A percentile compares a stretch with the other conserved stretches of the same genome.
Evolutionary conservation across 2,113 vertebrate species (phyloP).

Genomic region (Strix uralensis): DNA sequence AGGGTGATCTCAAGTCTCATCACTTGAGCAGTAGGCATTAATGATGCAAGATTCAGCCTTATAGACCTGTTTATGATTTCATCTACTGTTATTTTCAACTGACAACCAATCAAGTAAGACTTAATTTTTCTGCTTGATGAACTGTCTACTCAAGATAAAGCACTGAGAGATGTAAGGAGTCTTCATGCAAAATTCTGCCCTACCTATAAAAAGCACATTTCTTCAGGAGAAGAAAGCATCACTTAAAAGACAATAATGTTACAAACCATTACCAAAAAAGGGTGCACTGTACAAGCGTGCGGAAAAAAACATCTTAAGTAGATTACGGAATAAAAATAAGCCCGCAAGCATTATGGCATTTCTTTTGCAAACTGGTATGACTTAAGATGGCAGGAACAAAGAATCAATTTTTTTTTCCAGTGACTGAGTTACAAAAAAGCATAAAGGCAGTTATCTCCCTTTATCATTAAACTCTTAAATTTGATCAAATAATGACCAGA

Average conservation of each 20-base stretch:
- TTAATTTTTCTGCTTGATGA: not conserved
- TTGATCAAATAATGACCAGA: not conserved
- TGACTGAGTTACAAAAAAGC: not conserved
- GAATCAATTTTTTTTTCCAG: not conserved
- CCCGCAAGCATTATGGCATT: not conserved
- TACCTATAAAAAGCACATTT: not conserved
- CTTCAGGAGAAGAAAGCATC: not conserved
- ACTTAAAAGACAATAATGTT: not conserved
- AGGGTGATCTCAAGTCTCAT: not conserved
- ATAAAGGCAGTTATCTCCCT: not conserved
- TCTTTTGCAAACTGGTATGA: not conserved
- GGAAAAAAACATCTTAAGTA: not conserved
- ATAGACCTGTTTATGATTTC: not conserved
- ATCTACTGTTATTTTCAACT: not conserved
- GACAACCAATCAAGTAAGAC: not conserved
- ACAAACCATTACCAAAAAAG: not conserved
- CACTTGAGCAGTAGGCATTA: not conserved
- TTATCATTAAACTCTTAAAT: not conserved
- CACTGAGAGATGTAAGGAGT: not conserved
- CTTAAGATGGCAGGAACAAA: not conserved
- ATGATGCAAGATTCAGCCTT: not conserved
- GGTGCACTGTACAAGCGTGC: not conserved
- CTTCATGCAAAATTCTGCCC: not conserved
- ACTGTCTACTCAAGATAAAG: not conserved
- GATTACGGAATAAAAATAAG: not conserved